Evolutionary conservation across 2,888 invertebrate genomes (phyloP).

Genomic region (Muschampia plurimacula): DNA sequence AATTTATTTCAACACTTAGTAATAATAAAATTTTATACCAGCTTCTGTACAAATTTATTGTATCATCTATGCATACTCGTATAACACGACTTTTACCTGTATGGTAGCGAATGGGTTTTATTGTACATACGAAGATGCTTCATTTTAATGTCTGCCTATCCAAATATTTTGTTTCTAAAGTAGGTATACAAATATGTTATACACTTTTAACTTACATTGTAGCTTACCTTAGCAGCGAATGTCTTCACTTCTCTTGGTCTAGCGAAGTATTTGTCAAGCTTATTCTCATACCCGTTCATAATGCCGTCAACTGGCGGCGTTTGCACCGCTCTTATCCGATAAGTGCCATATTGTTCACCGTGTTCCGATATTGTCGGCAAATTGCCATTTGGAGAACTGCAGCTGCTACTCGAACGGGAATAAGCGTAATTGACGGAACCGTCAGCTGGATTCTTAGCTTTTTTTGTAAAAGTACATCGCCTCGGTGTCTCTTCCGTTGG

Average conservation of each 20-base stretch:
- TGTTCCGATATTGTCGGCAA: constrained; percentile 80
- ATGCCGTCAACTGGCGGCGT: constrained; percentile 57
- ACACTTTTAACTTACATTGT: constrained; percentile 41
- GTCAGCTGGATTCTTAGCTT: constrained; percentile 75
- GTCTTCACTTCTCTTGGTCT: constrained; percentile 71
- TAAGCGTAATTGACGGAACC: constrained; percentile 78
- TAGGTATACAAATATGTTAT: neutral
- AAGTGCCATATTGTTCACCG: constrained; percentile 72
- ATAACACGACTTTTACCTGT: neutral
- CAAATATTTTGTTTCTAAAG: neutral
- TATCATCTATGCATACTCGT: neutral
- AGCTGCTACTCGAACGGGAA: constrained; percentile 76
- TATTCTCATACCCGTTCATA: constrained; percentile 66
- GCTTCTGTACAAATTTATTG: constrained; percentile 2
- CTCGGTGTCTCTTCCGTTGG: constrained; percentile 69
- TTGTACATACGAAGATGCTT: neutral
- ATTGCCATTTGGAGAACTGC: constrained; percentile 77
- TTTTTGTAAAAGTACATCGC: constrained; percentile 73
- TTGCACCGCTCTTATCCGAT: constrained; percentile 61
- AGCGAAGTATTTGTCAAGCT: constrained; percentile 76
- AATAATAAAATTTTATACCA: constrained; percentile 14
- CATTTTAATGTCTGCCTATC: neutral
- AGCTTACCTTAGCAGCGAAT: constrained; percentile 72
- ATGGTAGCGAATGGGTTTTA: neutral
- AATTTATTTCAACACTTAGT: constrained; percentile 19